Evolutionary conservation across 2,888 invertebrate species (phyloP).

Genomic region (Hirtodrosophila histrioides): DNA sequence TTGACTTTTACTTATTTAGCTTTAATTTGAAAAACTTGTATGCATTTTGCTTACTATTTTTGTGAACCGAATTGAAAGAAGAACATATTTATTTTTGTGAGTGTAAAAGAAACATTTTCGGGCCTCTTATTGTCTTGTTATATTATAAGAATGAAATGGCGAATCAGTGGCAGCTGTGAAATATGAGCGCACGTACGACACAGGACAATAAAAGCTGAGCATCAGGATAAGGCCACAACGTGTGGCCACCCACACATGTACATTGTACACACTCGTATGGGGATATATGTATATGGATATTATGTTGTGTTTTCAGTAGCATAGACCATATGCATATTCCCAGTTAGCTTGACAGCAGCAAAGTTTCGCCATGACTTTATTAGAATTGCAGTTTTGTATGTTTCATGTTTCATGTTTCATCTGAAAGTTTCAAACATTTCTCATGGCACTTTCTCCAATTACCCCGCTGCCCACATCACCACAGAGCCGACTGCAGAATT

Average conservation of each 20-base stretch:
- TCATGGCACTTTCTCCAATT: conserved; percentile 13
- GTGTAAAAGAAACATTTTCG: background rate
- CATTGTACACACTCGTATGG: background rate
- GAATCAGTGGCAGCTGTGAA: conserved; percentile 66
- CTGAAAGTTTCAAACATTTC: conserved; percentile 37
- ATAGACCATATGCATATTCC: conserved; percentile 24
- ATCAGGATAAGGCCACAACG: conserved; percentile 24
- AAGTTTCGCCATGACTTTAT: conserved; percentile 44
- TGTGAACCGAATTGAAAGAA: too few species aligned
- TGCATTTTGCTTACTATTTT: too few species aligned
- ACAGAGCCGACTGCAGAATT: conserved; percentile 3
- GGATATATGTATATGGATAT: background rate
- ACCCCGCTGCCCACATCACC: background rate
- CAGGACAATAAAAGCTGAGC: conserved; percentile 33
- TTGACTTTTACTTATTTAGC: too few species aligned
- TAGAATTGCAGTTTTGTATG: conserved; percentile 54
- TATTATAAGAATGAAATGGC: conserved; percentile 34
- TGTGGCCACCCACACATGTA: conserved; percentile 4
- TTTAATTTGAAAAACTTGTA: too few species aligned
- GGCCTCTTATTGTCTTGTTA: conserved; percentile 36
- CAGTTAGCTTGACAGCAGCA: conserved; percentile 6
- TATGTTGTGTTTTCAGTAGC: too few species aligned
- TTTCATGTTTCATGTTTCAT: conserved; percentile 34
- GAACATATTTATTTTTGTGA: too few species aligned
- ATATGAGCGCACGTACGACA: conserved; percentile 64